A percentile compares a stretch with the other conserved stretches of the same genome.
Conservation (phyloP, 2,888 invertebrate species). For the Junonia oenone region DNA sequence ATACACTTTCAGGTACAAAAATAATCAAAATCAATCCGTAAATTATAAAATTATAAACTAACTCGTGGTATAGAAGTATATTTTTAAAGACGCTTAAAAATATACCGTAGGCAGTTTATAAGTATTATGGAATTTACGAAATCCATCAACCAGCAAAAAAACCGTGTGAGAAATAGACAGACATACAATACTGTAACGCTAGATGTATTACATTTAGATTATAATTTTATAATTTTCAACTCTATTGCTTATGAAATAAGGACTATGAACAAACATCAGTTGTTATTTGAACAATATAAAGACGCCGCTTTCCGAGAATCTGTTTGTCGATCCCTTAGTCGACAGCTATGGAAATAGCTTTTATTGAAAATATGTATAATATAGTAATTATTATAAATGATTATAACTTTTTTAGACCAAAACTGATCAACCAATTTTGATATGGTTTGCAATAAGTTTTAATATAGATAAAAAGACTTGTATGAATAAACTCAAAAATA, state of each 20-base stretch:
- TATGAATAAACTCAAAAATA: too few species aligned
- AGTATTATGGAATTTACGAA: conserved; percentile 9
- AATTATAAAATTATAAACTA: too few species aligned
- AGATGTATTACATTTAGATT: neutral
- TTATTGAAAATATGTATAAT: neutral
- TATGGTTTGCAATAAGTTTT: too few species aligned
- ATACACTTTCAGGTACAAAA: too few species aligned
- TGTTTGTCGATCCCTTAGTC: conserved; percentile 20
- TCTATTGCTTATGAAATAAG: neutral
- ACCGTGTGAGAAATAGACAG: conserved; percentile 23
- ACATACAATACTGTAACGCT: conserved; percentile 25
- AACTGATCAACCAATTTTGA: too few species aligned
- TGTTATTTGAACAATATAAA: conserved; percentile 13
- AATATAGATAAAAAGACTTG: too few species aligned
- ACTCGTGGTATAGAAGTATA: too few species aligned
- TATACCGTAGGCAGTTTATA: neutral
- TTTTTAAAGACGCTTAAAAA: too few species aligned
- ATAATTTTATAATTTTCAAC: neutral
- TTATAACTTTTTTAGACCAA: too few species aligned
- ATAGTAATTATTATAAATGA: neutral
- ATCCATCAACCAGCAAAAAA: conserved; percentile 24
- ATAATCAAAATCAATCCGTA: too few species aligned
- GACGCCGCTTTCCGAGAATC: conserved; percentile 24
- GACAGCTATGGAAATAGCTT: conserved; percentile 13
- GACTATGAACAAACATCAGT: neutral